Base-by-base conservation (phyloP, 2,888 invertebrate species). In the Blastobasis lacticolella region DNA sequence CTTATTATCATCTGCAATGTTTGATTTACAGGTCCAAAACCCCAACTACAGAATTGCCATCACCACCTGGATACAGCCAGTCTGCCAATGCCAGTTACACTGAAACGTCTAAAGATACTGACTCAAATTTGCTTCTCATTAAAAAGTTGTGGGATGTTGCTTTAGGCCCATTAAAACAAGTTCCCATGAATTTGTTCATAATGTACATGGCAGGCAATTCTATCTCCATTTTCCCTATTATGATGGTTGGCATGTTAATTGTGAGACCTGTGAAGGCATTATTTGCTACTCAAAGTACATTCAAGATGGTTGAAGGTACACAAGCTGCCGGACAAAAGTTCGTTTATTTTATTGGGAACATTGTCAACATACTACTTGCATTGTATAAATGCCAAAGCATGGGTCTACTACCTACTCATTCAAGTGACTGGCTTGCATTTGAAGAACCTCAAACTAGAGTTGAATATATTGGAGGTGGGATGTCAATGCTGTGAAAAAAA, bases 171-270 rank as follows among this genome's bases (percentile, higher is more conserved):
- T 78, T 99, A 40, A 98, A 98, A 79, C 98, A 96, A 88, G 96
- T 96, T 60, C 98, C 98, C 0, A 99, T 99, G 99, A 99, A 99
- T 82, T 89, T 99, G 57, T 97, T 99, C 78, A 97, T 99, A 55
- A 98, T 99, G 97, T 99, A 99, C 83, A 99, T 99, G 99, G 97
- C 99, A 50, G 99, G 99, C 10, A 98, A 97, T 79, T 97, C 98
- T 0, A 98, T 99, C 68, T 99, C 98, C 0, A 99, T 99, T 67
- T 99, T 99, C 70, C 99, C 99, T 0, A 99, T 99, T 48, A 99
- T 99, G 99, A 99, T 99, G 99, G 98, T 99, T 6, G 98, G 98
- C 45, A 99, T 99, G 99, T 91, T 99, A 86, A 94, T 99, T 66
- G 94, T 99, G 68, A 90, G 98, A 56, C 99, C 99, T 3, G 92